A percentile compares a stretch with the other conserved stretches of the same genome.
phyloP scores from a whole-genome alignment of 2,113 vertebrate genomes.

The Felis chaus region DNA sequence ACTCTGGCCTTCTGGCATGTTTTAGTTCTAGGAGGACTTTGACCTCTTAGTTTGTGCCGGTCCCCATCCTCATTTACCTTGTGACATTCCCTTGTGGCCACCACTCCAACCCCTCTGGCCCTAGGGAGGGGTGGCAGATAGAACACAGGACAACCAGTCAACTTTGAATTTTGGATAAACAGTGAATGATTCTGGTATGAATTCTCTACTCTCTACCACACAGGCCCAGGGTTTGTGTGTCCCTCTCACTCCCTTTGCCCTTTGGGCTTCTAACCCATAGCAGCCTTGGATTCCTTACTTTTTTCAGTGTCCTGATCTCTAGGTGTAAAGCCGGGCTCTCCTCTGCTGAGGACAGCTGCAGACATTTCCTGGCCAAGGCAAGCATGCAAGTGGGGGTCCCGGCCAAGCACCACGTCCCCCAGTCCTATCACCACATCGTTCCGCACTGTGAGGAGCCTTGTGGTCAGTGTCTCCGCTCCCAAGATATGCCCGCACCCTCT shows the following conservation, averaged over 20 bases:
- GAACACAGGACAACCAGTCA: background rate
- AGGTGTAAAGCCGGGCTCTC: background rate
- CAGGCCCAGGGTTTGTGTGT: rapidly evolving
- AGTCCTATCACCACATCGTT: background rate
- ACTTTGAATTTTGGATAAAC: background rate
- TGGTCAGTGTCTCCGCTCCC: background rate
- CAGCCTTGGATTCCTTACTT: background rate
- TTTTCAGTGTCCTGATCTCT: background rate
- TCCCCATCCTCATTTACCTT: background rate
- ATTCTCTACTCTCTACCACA: background rate
- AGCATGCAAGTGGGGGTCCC: no score
- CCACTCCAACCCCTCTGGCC: background rate
- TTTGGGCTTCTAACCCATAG: background rate
- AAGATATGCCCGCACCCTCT: background rate
- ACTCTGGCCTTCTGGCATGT: rapidly evolving
- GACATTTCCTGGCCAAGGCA: background rate
- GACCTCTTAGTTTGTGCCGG: background rate
- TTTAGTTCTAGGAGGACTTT: background rate
- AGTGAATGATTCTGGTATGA: background rate
- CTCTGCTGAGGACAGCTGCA: background rate
- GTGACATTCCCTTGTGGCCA: background rate
- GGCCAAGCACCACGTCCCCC: background rate
- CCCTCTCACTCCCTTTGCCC: background rate
- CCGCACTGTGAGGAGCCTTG: background rate
- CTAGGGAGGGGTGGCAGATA: background rate